Percentiles rank a stretch among this genome's conserved stretches.
These are phyloP conservation scores for Morpho achilles DNA, from an alignment of 2,888 invertebrate genomes.

Conservation along the genomic window DNA sequence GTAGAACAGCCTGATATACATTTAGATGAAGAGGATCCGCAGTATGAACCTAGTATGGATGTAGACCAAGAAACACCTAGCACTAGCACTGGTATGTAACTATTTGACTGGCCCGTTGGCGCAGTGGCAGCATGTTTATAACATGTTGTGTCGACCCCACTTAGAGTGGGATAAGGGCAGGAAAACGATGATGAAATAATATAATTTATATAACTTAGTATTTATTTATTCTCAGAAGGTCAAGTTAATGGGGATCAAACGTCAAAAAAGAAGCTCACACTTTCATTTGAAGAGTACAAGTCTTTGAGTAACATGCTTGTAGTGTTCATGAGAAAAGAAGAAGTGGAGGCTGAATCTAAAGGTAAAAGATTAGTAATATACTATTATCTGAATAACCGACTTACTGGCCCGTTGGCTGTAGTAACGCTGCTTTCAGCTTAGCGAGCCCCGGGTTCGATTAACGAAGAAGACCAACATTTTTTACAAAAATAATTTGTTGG, in stretches of 20 bases:
- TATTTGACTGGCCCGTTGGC: not conserved
- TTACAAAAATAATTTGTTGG: too few relatives aligned
- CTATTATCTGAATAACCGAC: too few relatives aligned
- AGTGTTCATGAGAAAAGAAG: constrained; percentile 92
- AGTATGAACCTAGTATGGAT: constrained; percentile 73
- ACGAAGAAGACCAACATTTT: too few relatives aligned
- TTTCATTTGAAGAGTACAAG: constrained; percentile 97
- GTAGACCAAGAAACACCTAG: constrained; percentile 75
- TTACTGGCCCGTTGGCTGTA: too few relatives aligned
- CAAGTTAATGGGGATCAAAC: constrained; percentile 55
- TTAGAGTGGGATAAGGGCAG: not conserved
- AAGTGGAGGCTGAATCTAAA: constrained; percentile 82
- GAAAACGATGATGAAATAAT: constrained; percentile 21
- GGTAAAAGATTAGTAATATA: constrained; percentile 45
- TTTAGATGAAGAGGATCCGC: constrained; percentile 87
- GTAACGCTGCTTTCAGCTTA: too few relatives aligned
- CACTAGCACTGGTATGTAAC: constrained; percentile 27
- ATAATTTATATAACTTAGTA: not conserved
- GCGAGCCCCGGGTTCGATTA: too few relatives aligned
- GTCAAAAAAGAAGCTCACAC: constrained; percentile 85
- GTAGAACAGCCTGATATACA: constrained; percentile 99
- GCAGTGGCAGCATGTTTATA: too few relatives aligned
- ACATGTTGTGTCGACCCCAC: too few relatives aligned
- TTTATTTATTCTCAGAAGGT: constrained; percentile 35
- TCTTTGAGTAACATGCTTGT: constrained; percentile 94